Conservation (phyloP, 2,888 invertebrate genomes). For the Scaptomyza flava region DNA sequence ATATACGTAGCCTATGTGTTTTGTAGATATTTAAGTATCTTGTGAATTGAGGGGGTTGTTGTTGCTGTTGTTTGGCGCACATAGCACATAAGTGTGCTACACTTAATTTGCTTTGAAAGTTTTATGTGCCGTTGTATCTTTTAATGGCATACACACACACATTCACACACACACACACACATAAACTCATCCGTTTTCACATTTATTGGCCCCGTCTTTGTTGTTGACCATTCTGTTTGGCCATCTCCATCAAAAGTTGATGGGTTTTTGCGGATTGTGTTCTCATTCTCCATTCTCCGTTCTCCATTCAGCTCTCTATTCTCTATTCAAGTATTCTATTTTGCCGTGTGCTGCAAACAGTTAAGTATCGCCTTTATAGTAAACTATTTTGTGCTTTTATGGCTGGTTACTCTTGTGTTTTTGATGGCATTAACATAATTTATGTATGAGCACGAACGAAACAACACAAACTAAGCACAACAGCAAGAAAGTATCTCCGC, state of each 20-base stretch:
- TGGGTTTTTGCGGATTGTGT: constrained; percentile 35
- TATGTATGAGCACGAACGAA: constrained; percentile 72
- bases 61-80: constrained; percentile 17
- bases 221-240: constrained; percentile 44
- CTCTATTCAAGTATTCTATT: constrained; percentile 25
- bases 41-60: constrained; percentile 9
- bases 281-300: not conserved
- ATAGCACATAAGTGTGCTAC: constrained; percentile 56
- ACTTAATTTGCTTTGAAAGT: constrained; percentile 66
- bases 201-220: constrained; percentile 49
- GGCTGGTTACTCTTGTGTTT: constrained; percentile 69
- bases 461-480: constrained; percentile 56
- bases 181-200: constrained; percentile 65
- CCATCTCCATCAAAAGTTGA: constrained; percentile 42
- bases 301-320: not conserved
- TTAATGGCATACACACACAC: constrained; percentile 49
- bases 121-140: constrained; percentile 68
- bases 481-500: constrained; percentile 34
- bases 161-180: constrained; percentile 24
- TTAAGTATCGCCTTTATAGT: constrained; percentile 52
- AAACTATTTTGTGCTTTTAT: constrained; percentile 73
- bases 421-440: constrained; percentile 78
- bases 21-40: not conserved
- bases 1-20: no score
- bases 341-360: constrained; percentile 34